phyloP scores from a whole-genome alignment of 2,797 vertebrate species.

The Betta splendens region DNA sequence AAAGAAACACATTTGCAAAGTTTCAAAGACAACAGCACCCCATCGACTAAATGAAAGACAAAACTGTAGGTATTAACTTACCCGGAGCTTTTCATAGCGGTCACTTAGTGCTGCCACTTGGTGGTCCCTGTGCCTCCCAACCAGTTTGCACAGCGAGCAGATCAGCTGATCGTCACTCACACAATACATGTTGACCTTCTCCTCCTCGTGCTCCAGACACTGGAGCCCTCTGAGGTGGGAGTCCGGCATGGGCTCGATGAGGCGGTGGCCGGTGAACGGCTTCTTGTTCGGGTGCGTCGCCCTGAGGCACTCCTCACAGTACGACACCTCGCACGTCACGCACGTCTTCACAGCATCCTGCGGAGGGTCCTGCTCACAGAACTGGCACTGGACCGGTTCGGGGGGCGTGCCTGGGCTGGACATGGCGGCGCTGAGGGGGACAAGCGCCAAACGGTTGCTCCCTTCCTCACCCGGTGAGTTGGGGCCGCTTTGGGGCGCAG shows the following conservation, averaged over 20 bases:
- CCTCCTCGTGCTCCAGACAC: conserved; percentile 94
- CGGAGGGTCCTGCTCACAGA: conserved; percentile 95
- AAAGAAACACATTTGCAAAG: background rate
- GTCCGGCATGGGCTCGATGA: conserved; percentile 93
- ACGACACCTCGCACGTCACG: conserved; percentile 96
- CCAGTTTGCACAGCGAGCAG: conserved; percentile 96
- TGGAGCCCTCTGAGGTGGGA: conserved; percentile 92
- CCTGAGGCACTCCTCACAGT: conserved; percentile 93
- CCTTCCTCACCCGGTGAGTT: conserved; percentile 91
- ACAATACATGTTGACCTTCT: conserved; percentile 98
- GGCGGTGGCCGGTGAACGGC: conserved; percentile 93
- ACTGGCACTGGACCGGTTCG: conserved; percentile 93
- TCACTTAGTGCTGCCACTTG: conserved; percentile 94
- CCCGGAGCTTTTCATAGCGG: conserved; percentile 93
- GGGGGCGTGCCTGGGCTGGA: conserved; percentile 83
- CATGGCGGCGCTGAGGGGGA: conserved; percentile 82
- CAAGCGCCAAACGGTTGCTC: conserved; percentile 83
- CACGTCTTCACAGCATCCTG: conserved; percentile 95
- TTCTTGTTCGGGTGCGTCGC: conserved; percentile 97
- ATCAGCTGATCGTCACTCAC: conserved; percentile 94
- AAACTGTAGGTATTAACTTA: conserved; percentile 55
- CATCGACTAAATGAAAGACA: background rate
- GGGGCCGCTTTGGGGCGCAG: conserved; percentile 87
- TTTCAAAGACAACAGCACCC: background rate
- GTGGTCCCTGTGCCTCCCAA: conserved; percentile 93